Evolutionary conservation across 2,113 vertebrate species (phyloP).

Genomic region (Antigone vipio): DNA sequence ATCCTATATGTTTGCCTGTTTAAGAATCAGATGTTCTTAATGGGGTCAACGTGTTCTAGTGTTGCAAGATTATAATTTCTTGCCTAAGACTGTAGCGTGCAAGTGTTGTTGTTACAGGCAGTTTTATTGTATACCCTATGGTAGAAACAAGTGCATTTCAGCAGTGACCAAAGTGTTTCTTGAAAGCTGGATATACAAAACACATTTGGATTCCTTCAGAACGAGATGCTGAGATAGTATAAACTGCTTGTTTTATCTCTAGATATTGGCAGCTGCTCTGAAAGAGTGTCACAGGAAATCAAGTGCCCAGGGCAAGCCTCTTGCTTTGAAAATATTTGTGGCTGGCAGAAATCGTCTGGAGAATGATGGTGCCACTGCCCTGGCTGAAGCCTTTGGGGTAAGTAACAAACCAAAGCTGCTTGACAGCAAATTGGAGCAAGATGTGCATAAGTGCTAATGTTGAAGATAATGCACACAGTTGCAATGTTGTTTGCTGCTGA

Average conservation of each 20-base stretch:
- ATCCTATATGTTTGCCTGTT: not conserved
- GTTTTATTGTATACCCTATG: not conserved
- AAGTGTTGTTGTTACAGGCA: not conserved
- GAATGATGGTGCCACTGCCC: slow-evolving; percentile 92
- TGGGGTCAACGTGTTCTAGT: not conserved
- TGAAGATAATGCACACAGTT: not conserved
- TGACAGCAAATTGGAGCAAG: not conserved
- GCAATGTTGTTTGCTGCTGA: not conserved
- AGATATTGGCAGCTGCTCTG: slow-evolving; percentile 93
- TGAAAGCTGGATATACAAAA: not conserved
- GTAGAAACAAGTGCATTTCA: not conserved
- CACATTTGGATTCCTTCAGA: not conserved
- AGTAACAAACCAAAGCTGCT: slow-evolving; percentile 28
- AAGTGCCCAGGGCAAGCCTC: slow-evolving; percentile 77
- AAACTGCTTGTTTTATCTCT: not conserved
- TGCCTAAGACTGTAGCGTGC: not conserved
- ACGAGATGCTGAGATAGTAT: not conserved
- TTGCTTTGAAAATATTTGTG: slow-evolving; percentile 90
- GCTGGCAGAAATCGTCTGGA: slow-evolving; percentile 96
- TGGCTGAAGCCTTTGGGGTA: slow-evolving; percentile 95
- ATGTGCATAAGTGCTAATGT: not conserved
- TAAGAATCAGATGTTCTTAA: not conserved
- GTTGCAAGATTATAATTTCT: not conserved
- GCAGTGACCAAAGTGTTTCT: not conserved
- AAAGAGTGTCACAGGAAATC: slow-evolving; percentile 86